Percentiles rank a stretch among this genome's conserved stretches.
phyloP scores from a whole-genome alignment of 2,797 vertebrate genomes.

The Onychomys torridus region DNA sequence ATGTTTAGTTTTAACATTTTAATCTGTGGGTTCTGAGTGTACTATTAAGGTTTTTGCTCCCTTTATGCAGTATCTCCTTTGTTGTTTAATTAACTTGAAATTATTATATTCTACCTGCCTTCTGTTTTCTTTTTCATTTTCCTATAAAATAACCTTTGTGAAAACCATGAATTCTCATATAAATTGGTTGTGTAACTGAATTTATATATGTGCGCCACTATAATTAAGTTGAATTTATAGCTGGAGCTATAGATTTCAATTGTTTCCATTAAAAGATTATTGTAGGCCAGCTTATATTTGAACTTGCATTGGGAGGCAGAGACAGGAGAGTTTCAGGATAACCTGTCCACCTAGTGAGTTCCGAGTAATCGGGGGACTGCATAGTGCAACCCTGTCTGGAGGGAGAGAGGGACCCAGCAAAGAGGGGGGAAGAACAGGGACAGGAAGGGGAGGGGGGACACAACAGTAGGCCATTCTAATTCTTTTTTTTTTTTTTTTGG shows the following conservation, averaged over 20 bases:
- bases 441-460: neutral
- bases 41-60: conserved; percentile 14
- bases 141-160: conserved; percentile 19
- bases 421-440: neutral
- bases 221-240: neutral
- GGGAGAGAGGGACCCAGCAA: neutral
- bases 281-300: neutral
- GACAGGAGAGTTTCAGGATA: neutral
- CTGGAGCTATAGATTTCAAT: conserved; percentile 35
- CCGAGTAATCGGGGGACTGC: too few relatives aligned
- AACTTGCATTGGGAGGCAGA: neutral
- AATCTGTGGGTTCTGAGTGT: conserved; percentile 2
- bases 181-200: neutral
- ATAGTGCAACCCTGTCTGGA: neutral
- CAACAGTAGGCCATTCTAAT: neutral
- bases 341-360: neutral
- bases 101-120: conserved; percentile 12
- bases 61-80: neutral
- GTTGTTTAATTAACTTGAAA: conserved; percentile 54
- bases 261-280: neutral
- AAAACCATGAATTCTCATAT: neutral
- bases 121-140: conserved; percentile 33
- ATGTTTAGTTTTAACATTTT: neutral
- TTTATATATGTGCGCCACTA: neutral
- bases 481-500: too few relatives aligned